Evolutionary conservation across 92 coral and sea anemone species (phyloP).

Genomic region (Palythoa grandis): DNA sequence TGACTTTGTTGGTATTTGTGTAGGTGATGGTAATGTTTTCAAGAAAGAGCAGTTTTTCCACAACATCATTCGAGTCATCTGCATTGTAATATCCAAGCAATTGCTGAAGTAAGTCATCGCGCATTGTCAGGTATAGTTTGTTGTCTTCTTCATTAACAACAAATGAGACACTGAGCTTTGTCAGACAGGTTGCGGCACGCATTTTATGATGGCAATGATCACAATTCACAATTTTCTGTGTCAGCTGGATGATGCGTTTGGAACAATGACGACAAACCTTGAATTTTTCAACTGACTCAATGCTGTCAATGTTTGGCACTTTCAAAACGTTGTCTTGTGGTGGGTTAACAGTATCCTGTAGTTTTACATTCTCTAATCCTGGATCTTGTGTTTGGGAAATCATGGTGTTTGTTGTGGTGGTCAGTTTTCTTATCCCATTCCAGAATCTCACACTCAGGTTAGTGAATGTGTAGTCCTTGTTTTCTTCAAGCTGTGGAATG

Average conservation of each 20-base stretch:
- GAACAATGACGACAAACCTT: not conserved
- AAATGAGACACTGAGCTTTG: not conserved
- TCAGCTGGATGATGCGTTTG: constrained; percentile 14
- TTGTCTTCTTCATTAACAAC: not conserved
- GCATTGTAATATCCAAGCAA: constrained; percentile 28
- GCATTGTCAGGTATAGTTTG: not conserved
- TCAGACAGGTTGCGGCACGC: constrained; percentile 39
- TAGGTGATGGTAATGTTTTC: constrained; percentile 45
- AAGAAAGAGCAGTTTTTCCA: constrained; percentile 48
- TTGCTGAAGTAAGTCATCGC: not conserved
- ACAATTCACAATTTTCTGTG: constrained; percentile 42
- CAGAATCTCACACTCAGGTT: constrained; percentile 49
- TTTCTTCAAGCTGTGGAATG: constrained; percentile 21
- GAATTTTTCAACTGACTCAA: not conserved
- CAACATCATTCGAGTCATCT: constrained; percentile 30
- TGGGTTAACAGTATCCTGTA: not conserved
- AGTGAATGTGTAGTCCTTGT: constrained; percentile 33
- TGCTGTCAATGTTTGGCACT: not conserved
- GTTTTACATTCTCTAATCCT: not conserved
- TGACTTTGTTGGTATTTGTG: constrained; percentile 26
- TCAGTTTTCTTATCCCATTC: constrained; percentile 56
- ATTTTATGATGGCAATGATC: constrained; percentile 52
- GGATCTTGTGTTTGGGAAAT: not conserved
- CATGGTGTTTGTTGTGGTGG: constrained; percentile 32
- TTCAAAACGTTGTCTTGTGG: not conserved